Conservation (phyloP, 2,888 invertebrate species). For the Congeria kusceri region DNA sequence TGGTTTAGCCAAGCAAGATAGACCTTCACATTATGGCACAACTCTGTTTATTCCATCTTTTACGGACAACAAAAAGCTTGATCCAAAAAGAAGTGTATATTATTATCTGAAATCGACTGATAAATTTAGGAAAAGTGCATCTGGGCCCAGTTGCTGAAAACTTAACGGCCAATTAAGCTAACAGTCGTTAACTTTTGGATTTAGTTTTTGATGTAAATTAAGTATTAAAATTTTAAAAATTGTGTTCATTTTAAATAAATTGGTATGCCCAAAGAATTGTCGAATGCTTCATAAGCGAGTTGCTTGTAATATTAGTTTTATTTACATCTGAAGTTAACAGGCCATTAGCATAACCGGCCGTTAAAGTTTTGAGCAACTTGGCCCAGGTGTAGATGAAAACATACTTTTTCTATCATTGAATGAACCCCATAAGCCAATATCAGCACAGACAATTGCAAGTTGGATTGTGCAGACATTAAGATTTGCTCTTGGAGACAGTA, state of each 20-base stretch:
- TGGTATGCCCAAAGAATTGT: too few relatives aligned
- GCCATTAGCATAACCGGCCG: too few relatives aligned
- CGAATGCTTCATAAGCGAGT: too few relatives aligned
- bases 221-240: too few relatives aligned
- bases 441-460: conserved; percentile 46
- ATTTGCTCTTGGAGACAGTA: conserved; percentile 29
- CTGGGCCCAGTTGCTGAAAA: too few relatives aligned
- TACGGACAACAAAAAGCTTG: conserved; percentile 29
- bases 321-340: too few relatives aligned
- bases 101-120: conserved; percentile 43
- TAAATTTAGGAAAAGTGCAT: conserved; percentile 8
- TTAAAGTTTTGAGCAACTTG: too few relatives aligned
- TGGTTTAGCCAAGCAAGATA: conserved; percentile 43
- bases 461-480: conserved; percentile 50
- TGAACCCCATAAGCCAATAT: conserved; percentile 46
- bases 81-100: conserved; percentile 35
- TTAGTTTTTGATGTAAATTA: too few relatives aligned
- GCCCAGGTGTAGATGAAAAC: conserved; percentile 10
- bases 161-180: too few relatives aligned
- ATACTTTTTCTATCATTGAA: conserved; percentile 46
- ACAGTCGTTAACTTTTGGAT: too few relatives aligned
- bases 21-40: conserved; percentile 21
- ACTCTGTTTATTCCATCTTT: conserved; percentile 38
- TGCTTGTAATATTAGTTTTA: too few relatives aligned
- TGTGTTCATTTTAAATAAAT: too few relatives aligned